A percentile compares a stretch with the other conserved stretches of the same genome.
These are phyloP conservation scores for Chrysogorgia sp. DNA, from an alignment of 92 coral and sea anemone species.

Conservation along the genomic window DNA sequence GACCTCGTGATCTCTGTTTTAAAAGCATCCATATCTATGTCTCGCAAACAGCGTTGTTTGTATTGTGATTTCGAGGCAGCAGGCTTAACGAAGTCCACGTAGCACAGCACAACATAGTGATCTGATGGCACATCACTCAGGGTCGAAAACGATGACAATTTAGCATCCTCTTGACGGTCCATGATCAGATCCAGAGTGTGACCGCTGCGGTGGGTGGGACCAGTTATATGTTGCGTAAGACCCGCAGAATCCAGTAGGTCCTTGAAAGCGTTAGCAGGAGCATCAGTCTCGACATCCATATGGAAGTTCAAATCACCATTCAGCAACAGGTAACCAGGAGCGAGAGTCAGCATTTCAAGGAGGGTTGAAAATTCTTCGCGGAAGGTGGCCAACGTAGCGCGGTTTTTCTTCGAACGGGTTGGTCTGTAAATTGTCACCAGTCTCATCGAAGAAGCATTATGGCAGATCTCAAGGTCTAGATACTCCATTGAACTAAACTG, in stretches of 20 bases:
- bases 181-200: conserved; percentile 50
- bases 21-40: conserved; percentile 49
- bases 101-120: conserved; percentile 46
- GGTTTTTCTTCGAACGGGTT: conserved; percentile 44
- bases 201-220: conserved; percentile 58
- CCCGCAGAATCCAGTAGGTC: conserved; percentile 50
- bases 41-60: neutral
- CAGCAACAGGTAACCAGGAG: conserved; percentile 37
- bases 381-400: conserved; percentile 38
- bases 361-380: conserved; percentile 46
- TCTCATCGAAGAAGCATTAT: conserved; percentile 34
- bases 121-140: conserved; percentile 53
- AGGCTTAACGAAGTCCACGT: conserved; percentile 45
- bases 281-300: conserved; percentile 38
- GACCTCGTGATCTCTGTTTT: conserved; percentile 23
- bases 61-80: conserved; percentile 35
- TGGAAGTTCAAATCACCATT: conserved; percentile 57
- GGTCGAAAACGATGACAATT: conserved; percentile 34
- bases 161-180: conserved; percentile 46
- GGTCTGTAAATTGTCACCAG: conserved; percentile 37
- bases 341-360: conserved; percentile 44
- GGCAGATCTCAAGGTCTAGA: conserved; percentile 30
- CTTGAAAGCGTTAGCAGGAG: conserved; percentile 22
- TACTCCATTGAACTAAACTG: conserved; percentile 49
- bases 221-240: conserved; percentile 47